Base-by-base conservation (phyloP, 2,888 invertebrate genomes). In the Drosophila percnosoma region DNA sequence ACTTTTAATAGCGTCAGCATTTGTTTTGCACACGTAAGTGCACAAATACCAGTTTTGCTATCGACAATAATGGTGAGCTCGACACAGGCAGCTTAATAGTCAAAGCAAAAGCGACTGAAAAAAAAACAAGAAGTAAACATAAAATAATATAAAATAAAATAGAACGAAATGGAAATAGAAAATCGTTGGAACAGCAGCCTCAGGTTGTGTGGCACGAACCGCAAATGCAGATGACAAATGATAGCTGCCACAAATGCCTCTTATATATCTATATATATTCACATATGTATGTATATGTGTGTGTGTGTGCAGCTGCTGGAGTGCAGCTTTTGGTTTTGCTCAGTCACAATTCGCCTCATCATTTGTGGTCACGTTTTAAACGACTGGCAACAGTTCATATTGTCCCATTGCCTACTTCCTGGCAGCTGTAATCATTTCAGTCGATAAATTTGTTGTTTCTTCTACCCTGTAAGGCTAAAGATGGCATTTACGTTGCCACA, bases 381-480 rank as follows among this genome's bases (percentile, higher is more conserved):
- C 42, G 11, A 27, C 13, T 36, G n/a, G 21, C 27, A 45, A 24
- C 27, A 27, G 24, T 53, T 58, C 48, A 36, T 40, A 52, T n/a
- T 48, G 45, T 48, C 58, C 54, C 54, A 64, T 45, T 64, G 71
- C 61, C 59, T 57, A 55, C 64, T 67, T 61, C 42, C 48, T 48
- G 66, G 27, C 62, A 63, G 51, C 70, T 66, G 57, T 55, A 75
- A 71, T 64, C 64, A 80, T 75, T 71, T 52, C 57, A 61, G 48
- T 67, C 58, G 64, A 67, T 76, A 67, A 54, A 70, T 66, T 64
- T 63, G 64, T 65, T 77, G 52, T n/a, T 58, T 60, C 36, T 42
- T 61, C 45, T 21, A 27, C 34, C 27, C 60, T 51, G n/a, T 29
- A 29, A 29, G 29, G 6, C 29, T 6, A 29, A 29, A 29, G 6